phyloP scores from a whole-genome alignment of 2,888 invertebrate species.

The Pachycephus smyrnensis region DNA sequence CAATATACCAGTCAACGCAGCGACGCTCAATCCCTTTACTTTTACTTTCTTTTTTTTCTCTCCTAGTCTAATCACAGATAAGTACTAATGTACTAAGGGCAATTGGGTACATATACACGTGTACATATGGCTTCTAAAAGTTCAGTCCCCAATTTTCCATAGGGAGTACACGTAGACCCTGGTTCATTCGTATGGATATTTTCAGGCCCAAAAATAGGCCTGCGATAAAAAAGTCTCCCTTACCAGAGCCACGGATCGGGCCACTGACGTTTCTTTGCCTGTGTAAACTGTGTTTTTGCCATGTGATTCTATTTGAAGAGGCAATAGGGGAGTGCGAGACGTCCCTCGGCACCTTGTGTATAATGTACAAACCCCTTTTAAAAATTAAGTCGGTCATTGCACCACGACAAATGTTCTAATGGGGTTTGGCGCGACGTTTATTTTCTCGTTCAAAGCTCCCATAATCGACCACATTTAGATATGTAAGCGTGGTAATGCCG shows the following conservation, averaged over 20 bases:
- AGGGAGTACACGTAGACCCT: too few species aligned
- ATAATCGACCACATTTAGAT: conserved; percentile 12
- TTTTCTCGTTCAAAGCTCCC: background rate
- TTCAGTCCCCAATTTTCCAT: too few species aligned
- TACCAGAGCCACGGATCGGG: background rate
- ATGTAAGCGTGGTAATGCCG: conserved; percentile 18
- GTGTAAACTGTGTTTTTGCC: conserved; percentile 10
- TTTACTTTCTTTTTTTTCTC: background rate
- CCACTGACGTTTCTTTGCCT: conserved; percentile 9
- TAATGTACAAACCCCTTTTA: conserved; percentile 10
- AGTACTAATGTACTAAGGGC: background rate
- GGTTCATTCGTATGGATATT: too few species aligned
- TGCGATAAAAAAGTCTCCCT: background rate
- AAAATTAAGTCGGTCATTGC: conserved; percentile 12
- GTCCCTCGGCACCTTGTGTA: conserved; percentile 1
- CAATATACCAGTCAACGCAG: too few species aligned
- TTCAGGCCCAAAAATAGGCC: background rate
- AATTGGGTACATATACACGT: too few species aligned
- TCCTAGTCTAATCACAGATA: background rate
- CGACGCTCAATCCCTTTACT: too few species aligned
- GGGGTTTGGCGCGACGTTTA: background rate
- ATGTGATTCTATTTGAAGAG: conserved; percentile 6
- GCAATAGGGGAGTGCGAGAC: background rate
- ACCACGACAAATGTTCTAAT: conserved; percentile 3
- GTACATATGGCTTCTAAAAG: too few species aligned